Base-by-base conservation (phyloP, 2,888 invertebrate species). In the Tupiocoris notatus region DNA sequence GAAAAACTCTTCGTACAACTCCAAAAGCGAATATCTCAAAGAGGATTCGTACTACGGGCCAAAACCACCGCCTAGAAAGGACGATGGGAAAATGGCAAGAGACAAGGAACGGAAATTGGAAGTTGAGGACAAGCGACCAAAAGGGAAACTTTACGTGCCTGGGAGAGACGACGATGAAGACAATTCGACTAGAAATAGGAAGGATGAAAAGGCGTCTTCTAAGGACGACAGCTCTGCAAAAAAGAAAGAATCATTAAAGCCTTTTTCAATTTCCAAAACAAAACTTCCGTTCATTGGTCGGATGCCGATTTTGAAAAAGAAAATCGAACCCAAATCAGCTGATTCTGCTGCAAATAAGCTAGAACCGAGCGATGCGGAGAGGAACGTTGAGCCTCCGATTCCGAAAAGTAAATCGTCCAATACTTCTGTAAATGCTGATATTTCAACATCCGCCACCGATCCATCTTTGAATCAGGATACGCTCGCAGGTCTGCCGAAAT, bases 271-370 rank as follows among this genome's bases (percentile, higher is more conserved):
- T 81, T 85, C 74, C 39, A 88, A 89, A 79, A 90, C 90, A 78
- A 93, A 92, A 83, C 86, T 93, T 82, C 93, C 93, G 0, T 93
- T 94, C 81, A 94, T 94, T 79, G 94, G 94, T 79, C 89, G 93
- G 83, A 91, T 94, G 90, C 94, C 94, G 0, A 87, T 94, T 12
- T 92, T 91, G 82, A 80, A 79, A 68, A 80, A 79, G 59, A 73
- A 80, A 65, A 24, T 77, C 9, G 80, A 80, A 3, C 57, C 80
- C 56, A 79, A 79, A 81, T 7, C 20, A 1, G 54, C 81, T 1
- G 76, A 78, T 80, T 18, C 81, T 1, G 76, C 77, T 80, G 18
- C 81, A 82, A 20, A 84, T 83, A 83, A 84, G 83, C 80, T 84
- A 83, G 76, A 79, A 62, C 76, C 62, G n/a, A 68, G 65, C 23